A percentile compares a stretch with the other conserved stretches of the same genome.
phyloP scores from a whole-genome alignment of 2,113 vertebrate genomes.

The Ammospiza caudacuta region DNA sequence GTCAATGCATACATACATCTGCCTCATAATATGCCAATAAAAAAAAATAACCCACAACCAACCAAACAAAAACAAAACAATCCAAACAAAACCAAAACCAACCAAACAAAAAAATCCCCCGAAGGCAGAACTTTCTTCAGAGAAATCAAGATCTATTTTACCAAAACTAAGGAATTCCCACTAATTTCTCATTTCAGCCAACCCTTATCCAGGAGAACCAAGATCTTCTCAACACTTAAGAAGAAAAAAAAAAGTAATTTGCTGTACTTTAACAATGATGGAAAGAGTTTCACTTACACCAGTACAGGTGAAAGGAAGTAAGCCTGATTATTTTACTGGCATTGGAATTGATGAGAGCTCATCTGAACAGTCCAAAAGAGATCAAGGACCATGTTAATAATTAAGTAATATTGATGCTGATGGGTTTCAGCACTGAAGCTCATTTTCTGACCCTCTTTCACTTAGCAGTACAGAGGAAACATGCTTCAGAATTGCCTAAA shows the following conservation, averaged over 20 bases:
- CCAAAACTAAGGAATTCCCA: not conserved
- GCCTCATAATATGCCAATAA: not conserved
- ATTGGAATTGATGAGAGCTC: not conserved
- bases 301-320: not conserved
- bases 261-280: not conserved
- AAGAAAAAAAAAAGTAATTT: not conserved
- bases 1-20: not conserved
- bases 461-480: not conserved
- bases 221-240: not conserved
- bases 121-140: not conserved
- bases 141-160: not conserved
- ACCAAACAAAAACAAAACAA: not conserved
- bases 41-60: not conserved
- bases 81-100: not conserved
- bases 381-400: not conserved
- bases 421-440: not conserved
- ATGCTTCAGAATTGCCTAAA: not conserved
- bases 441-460: not conserved
- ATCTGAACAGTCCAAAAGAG: not conserved
- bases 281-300: not conserved
- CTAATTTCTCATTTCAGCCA: not conserved
- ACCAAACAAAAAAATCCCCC: not conserved
- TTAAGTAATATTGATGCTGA: not conserved
- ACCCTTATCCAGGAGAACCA: not conserved
- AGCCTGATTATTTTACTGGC: not conserved